phyloP scores from a whole-genome alignment of 2,113 vertebrate genomes.

The Cynocephalus volans region DNA sequence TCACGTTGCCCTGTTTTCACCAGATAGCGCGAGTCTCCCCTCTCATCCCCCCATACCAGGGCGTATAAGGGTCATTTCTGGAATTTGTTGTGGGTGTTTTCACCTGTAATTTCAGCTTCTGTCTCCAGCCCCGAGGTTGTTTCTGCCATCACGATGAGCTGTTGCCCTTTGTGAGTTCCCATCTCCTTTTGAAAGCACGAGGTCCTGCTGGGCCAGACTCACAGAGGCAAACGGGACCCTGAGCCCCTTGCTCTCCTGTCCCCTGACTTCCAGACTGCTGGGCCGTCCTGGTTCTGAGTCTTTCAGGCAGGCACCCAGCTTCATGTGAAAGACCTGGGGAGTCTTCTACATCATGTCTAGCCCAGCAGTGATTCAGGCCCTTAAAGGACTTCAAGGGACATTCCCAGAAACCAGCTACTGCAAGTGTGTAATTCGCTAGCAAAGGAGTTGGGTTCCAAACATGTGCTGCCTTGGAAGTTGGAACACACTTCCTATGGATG shows the following conservation, averaged over 20 bases:
- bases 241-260: neutral
- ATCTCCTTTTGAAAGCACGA: neutral
- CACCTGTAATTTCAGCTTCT: constrained; percentile 39
- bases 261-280: neutral
- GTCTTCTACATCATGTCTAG: neutral
- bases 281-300: neutral
- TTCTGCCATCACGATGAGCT: neutral
- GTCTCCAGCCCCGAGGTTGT: constrained; percentile 7
- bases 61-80: neutral
- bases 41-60: neutral
- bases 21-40: fast-evolving
- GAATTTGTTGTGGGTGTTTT: neutral
- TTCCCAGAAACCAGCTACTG: neutral
- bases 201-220: neutral
- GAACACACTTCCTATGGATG: neutral
- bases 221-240: neutral
- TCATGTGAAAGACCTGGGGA: neutral
- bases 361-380: neutral
- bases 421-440: neutral
- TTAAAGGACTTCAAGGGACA: neutral
- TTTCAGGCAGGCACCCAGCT: neutral
- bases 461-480: neutral
- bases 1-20: neutral
- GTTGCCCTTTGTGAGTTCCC: neutral
- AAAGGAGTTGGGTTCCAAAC: neutral